Evolutionary conservation across 2,888 invertebrate genomes (phyloP).

Genomic region (Nymphalis polychloros): DNA sequence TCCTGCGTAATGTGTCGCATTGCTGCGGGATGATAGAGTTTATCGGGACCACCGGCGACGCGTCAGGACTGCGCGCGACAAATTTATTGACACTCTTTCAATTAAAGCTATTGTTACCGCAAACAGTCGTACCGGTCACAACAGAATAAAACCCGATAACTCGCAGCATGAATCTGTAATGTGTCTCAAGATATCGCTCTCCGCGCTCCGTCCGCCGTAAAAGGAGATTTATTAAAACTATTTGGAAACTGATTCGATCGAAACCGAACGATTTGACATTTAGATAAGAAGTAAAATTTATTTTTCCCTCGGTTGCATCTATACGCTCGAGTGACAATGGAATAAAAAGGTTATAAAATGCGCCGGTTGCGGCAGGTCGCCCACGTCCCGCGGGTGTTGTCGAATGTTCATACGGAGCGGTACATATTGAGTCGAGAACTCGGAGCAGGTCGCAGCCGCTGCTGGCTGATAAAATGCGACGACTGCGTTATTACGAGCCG

Average conservation of each 20-base stretch:
- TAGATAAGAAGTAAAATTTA: constrained; percentile 81
- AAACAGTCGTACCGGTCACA: constrained; percentile 72
- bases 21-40: constrained; percentile 57
- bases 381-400: constrained; percentile 74
- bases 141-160: constrained; percentile 79
- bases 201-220: constrained; percentile 69
- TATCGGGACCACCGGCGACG: constrained; percentile 77
- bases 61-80: constrained; percentile 62
- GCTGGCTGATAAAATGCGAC: constrained; percentile 72
- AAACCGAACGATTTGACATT: constrained; percentile 81
- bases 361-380: constrained; percentile 69
- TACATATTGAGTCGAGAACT: constrained; percentile 58
- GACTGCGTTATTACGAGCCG: constrained; percentile 70
- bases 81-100: constrained; percentile 82
- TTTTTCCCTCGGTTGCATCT: constrained; percentile 73
- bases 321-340: constrained; percentile 76
- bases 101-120: constrained; percentile 78
- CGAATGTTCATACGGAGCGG: constrained; percentile 58
- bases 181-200: constrained; percentile 68
- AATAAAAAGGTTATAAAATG: constrained; percentile 81
- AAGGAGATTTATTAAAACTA: constrained; percentile 83
- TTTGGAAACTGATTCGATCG: constrained; percentile 82
- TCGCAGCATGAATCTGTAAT: constrained; percentile 74
- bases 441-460: constrained; percentile 55
- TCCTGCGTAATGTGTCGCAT: constrained; percentile 64